Base-by-base conservation (phyloP, 2,888 invertebrate species). In the Eilema sororculum region DNA sequence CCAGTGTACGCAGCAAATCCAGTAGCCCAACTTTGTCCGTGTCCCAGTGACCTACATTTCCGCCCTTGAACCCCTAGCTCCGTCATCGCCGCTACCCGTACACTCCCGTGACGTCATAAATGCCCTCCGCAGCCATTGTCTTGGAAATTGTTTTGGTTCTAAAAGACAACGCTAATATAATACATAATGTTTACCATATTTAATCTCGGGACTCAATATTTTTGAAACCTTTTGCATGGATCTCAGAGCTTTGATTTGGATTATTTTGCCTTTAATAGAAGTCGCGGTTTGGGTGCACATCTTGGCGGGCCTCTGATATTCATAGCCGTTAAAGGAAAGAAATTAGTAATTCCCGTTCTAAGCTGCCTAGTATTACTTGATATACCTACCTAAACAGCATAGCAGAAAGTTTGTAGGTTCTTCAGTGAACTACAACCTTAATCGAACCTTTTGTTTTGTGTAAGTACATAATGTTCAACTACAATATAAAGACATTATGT, bases 41-140 rank as follows among this genome's bases (percentile, higher is more conserved):
- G 94, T 84, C 90, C 95, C 86, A 93, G 86, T 95, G 91, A 91
- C 95, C 94, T 87, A 94, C 81, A 91, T 95, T 87, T 82, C 77
- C 92, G 93, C 90, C 95, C 95, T 94, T 95, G 95, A 95, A 94
- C 94, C 91, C 86, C 86, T 83, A 79, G 87, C 84, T 57, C 87
- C 62, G 46, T 84, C 80, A 77, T 79, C 74, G 75, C 78, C 69
- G 78, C 75, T 78, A 71, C 73, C 78, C 79, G 76, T 71, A 69
- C 72, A 79, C 80, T 90, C 93, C 94, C 87, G 91, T 94, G 94
- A 93, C 94, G 93, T 93, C 92, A 92, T 85, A 80, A 86, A 87
- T 86, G 86, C 87, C 88, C 89, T 89, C 86, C 81, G 78, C 78
- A 76, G 84, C 83, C 80, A 89, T 90, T 87, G 87, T 87, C 84